phyloP scores from a whole-genome alignment of 2,888 invertebrate species.

The Acheta domesticus region DNA sequence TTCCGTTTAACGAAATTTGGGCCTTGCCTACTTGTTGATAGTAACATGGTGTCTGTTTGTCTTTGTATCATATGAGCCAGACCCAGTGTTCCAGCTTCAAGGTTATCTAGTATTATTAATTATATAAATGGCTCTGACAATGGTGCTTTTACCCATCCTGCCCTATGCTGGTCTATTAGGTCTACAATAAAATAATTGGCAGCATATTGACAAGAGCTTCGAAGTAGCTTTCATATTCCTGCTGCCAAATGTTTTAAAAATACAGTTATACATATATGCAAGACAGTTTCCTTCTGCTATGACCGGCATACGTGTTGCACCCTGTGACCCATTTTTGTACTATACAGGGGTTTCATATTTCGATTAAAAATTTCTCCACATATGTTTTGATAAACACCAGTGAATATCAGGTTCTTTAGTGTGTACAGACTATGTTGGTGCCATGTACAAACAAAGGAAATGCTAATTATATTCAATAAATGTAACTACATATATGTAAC shows the following conservation, averaged over 20 bases:
- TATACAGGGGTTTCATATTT: neutral
- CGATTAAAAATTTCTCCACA: neutral
- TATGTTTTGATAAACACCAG: neutral
- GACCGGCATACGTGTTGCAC: slow-evolving; percentile 1
- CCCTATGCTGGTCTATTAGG: neutral
- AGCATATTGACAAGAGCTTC: neutral
- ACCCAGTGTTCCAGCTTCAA: neutral
- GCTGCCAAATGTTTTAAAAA: slow-evolving; percentile 7
- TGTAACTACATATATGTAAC: neutral
- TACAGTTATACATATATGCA: neutral
- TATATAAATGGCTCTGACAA: neutral
- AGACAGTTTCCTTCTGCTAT: neutral
- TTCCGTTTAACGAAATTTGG: neutral
- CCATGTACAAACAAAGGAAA: neutral
- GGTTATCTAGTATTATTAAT: neutral
- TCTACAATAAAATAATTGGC: neutral
- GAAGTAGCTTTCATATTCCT: neutral
- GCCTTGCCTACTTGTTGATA: slow-evolving; percentile 5
- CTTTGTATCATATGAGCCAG: slow-evolving; percentile 1
- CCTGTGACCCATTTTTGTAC: neutral
- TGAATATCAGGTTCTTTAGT: slow-evolving; percentile 3
- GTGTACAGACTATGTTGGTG: neutral
- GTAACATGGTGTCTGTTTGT: neutral
- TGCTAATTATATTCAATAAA: neutral
- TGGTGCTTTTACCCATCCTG: neutral